Conservation (phyloP, 2,888 invertebrate genomes). For the Caenorhabditis sp. region DNA sequence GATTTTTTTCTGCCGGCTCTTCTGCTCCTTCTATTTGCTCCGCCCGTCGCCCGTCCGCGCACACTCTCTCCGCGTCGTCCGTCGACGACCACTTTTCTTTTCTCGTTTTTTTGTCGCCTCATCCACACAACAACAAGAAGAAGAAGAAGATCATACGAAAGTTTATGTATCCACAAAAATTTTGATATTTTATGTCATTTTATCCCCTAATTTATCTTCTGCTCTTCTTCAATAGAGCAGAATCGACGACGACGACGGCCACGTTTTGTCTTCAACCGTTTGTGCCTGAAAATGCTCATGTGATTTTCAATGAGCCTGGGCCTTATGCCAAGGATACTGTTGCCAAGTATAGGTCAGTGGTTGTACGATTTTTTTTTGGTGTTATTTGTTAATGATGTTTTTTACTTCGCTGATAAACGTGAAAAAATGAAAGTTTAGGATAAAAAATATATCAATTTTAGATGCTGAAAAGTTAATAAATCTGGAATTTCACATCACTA, state of each 20-base stretch:
- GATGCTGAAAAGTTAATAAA: no score
- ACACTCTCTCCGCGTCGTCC: background rate
- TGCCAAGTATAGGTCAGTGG: conserved; percentile 75
- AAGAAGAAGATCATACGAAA: no score
- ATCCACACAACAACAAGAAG: no score
- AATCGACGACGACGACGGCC: no score
- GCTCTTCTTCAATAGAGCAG: conserved; percentile 25
- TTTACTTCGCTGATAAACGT: no score
- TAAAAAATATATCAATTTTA: no score
- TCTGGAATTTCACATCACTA: no score
- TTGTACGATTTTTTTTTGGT: no score
- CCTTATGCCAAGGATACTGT: conserved; percentile 81
- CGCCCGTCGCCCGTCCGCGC: conserved; percentile 8
- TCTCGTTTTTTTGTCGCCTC: conserved; percentile 8
- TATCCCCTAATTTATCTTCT: conserved; percentile 26
- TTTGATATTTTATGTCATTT: conserved; percentile 15
- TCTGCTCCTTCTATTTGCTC: conserved; percentile 13
- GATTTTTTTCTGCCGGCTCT: conserved; percentile 4
- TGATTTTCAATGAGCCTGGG: conserved; percentile 73
- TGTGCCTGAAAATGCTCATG: conserved; percentile 78
- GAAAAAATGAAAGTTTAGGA: no score
- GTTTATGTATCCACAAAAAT: background rate
- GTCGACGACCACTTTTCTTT: background rate
- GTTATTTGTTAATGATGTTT: no score
- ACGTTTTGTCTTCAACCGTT: conserved; percentile 63